phyloP scores from a whole-genome alignment of 2,113 vertebrate genomes.

The Pristiophorus japonicus region DNA sequence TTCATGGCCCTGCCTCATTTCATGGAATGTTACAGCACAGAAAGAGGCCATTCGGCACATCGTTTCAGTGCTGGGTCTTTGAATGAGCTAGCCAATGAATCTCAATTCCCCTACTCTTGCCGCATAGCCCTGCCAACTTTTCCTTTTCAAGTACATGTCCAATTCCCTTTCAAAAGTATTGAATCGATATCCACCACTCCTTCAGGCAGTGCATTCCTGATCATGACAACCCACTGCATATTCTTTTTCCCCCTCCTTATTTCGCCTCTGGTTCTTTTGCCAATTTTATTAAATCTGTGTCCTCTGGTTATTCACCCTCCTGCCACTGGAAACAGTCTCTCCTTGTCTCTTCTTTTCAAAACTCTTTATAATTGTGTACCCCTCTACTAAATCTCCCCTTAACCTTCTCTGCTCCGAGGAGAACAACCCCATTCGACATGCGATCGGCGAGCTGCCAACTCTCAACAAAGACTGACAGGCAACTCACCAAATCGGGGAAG shows the following conservation, averaged over 20 bases:
- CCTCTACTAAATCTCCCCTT: background rate
- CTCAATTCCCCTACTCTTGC: background rate
- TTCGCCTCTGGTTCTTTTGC: too few species aligned
- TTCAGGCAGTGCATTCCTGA: background rate
- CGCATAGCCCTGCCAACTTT: background rate
- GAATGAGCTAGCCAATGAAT: background rate
- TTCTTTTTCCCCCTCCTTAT: too few species aligned
- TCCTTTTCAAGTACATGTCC: background rate
- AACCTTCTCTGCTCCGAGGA: background rate
- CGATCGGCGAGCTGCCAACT: background rate
- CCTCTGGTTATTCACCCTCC: background rate
- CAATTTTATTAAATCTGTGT: background rate
- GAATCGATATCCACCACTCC: background rate
- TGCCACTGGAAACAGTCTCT: background rate
- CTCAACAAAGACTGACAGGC: background rate
- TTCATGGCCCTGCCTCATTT: background rate
- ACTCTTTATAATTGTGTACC: background rate
- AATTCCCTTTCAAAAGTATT: background rate
- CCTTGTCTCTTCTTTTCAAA: background rate
- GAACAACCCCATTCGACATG: background rate
- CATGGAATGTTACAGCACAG: background rate
- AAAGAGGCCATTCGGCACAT: background rate
- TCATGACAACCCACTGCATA: background rate
- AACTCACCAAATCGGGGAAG: background rate
- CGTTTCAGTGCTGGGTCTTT: background rate